Base-by-base conservation (phyloP, 2,888 invertebrate genomes). In the Apotomis betuletana region DNA sequence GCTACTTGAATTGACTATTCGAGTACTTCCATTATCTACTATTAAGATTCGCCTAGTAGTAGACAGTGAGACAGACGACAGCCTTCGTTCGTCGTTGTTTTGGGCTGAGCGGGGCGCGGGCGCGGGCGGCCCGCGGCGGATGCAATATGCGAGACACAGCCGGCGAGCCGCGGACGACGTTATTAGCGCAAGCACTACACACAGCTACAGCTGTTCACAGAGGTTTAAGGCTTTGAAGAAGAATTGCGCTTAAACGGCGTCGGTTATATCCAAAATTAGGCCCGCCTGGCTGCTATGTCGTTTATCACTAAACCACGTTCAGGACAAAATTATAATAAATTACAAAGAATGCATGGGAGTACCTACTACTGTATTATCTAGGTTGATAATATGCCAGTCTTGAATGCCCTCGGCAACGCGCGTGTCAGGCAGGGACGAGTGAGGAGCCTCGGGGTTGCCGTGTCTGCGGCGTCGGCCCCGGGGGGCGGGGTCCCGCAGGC, bases 121-220 rank as follows among this genome's bases (percentile, higher is more conserved):
- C 13, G 60, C 59, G 59, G 51, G 59, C 49, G 49, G 55, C 15
- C 41, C 52, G 27, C 58, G 5, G 58, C 59, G 69, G 69, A 69
- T 55, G 62, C 61, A 62, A 69, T 69, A 69, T 69, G 38, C 55
- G 60, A 55, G 38, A 62, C 69, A 69, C 62, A 62, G 55, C 60
- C 46, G 55, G 2, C 49, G 49, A 4, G 52, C 41, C 13, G 15
- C 8, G 27, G 6, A 38, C n/a, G 13, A 38, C 9, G 13, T 60
- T 46, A 27, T 46, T 44, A 60, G 60, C 27, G 10, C 6, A 4
- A 12, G 15, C 27, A 27, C 27, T 27, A 27, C 27, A 27, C 27
- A 27, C 6, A 41, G 41, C 41, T 27, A 27, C 10, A 4, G 41
- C 13, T 41, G 3, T 1, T 41, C 5, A n/a, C 5, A 12, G 36